phyloP scores from a whole-genome alignment of 2,113 vertebrate species.

The Halcyon malimbica region DNA sequence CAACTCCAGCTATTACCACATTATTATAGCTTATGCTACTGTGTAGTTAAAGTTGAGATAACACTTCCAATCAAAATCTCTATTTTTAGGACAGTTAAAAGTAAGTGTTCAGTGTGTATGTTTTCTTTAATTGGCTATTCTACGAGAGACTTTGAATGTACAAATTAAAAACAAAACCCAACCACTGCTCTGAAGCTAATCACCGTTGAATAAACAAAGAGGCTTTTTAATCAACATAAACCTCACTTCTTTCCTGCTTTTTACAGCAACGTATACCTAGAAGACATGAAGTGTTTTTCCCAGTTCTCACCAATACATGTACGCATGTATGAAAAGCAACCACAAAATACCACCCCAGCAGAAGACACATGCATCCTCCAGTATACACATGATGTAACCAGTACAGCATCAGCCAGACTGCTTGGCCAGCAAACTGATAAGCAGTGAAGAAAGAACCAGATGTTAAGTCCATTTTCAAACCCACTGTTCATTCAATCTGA shows the following conservation, averaged over 20 bases:
- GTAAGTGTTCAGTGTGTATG: not conserved
- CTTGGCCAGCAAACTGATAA: not conserved
- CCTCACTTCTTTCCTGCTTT: slow-evolving; percentile 39
- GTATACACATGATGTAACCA: not conserved
- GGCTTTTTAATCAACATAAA: slow-evolving; percentile 51
- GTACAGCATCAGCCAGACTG: not conserved
- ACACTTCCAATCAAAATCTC: slow-evolving; percentile 8
- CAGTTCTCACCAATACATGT: not conserved
- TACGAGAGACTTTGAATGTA: not conserved
- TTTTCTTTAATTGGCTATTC: slow-evolving; percentile 49
- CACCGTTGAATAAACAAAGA: slow-evolving; percentile 39
- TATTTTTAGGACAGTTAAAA: slow-evolving; percentile 44
- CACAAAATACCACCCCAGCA: not conserved
- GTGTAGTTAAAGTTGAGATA: slow-evolving; percentile 44
- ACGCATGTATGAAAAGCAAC: not conserved
- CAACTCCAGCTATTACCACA: slow-evolving; percentile 9
- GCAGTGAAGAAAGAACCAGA: not conserved
- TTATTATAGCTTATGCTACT: slow-evolving; percentile 6
- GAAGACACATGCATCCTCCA: not conserved
- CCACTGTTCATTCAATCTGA: not conserved
- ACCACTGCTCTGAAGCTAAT: slow-evolving; percentile 33
- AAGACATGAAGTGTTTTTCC: not conserved
- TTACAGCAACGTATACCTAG: not conserved
- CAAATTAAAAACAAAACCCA: slow-evolving; percentile 27
- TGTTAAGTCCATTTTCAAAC: not conserved